Conservation (phyloP, 2,888 invertebrate genomes). For the Aplocera efformata region DNA sequence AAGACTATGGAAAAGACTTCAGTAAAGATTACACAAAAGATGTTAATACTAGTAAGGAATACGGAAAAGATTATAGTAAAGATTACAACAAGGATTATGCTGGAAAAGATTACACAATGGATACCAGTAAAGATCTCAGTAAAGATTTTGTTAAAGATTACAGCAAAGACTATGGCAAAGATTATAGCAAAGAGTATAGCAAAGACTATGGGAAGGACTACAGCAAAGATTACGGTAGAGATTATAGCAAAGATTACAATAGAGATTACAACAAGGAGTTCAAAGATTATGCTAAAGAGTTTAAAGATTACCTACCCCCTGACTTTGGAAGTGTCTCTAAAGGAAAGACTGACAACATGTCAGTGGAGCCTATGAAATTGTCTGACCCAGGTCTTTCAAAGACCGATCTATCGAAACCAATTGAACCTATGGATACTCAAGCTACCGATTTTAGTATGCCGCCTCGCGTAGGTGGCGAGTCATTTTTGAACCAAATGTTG, state of each 20-base stretch:
- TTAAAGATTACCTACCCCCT: conserved; percentile 74
- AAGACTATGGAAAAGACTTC: conserved; percentile 18
- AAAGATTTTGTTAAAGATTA: conserved; percentile 23
- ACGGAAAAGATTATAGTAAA: conserved; percentile 19
- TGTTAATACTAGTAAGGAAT: conserved; percentile 13
- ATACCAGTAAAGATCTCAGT: conserved; percentile 24
- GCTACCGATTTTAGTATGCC: conserved; percentile 74
- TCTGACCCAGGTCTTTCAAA: conserved; percentile 72
- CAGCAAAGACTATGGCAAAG: conserved; percentile 19
- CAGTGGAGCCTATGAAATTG: conserved; percentile 62
- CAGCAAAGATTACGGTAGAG: conserved; percentile 23
- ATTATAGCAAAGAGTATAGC: conserved; percentile 25
- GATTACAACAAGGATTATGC: conserved; percentile 26
- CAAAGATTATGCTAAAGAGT: conserved; percentile 31
- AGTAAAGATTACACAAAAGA: conserved; percentile 17
- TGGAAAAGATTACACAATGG: conserved; percentile 30
- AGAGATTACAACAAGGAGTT: conserved; percentile 26
- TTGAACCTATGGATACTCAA: conserved; percentile 50
- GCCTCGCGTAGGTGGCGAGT: conserved; percentile 66
- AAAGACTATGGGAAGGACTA: conserved; percentile 25
- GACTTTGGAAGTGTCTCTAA: conserved; percentile 78
- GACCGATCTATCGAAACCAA: conserved; percentile 64
- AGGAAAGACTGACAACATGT: conserved; percentile 67
- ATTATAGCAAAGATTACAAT: conserved; percentile 19
- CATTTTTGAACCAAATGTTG: conserved; percentile 76